Base-by-base conservation (phyloP, 2,113 vertebrate genomes). In the Pseudolaguvia tuberculata region DNA sequence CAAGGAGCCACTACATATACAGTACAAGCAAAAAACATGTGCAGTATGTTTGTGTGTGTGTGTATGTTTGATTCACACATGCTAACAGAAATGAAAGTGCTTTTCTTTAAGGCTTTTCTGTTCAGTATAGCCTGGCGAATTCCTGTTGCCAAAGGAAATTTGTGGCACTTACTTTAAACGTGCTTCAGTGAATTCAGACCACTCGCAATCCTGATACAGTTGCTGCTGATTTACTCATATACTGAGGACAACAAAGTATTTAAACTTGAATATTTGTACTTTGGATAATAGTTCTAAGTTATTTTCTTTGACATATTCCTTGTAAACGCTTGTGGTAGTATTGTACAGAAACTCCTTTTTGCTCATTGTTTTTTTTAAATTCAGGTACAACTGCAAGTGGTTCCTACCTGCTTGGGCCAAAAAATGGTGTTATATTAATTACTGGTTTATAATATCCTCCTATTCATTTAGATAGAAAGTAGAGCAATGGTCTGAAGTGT, bases 181-280 rank as follows among this genome's bases (percentile, higher is more conserved):
- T 52, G 31, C 12, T 17, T 72, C 15, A 52, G 31, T 53, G 57
- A 73, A 65, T 21, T 52, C 52, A 76, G 70, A 74, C 65, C 62
- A 48, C 62, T 62, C 50, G 57, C 27, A 51, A 56, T 73, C 14
- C 67, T 59, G 62, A 72, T 15, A 61, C 52, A 20, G 50, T 76
- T 70, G 73, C 73, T 81, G 77, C 80, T 81, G 72, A 76, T 39
- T 20, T 17, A 59, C 52, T 68, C 18, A 18, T 23, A 66, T 58
- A 63, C 63, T 63, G 67, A 57, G 56, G 17, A 70, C 48, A 52
- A 71, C 47, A 62, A 39, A 35, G 5, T 7, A 63, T 72, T 55
- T 76, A 76, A 78, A 83, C 73, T 80, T 80, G 76, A 79, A 73
- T 65, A 73, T 80, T 83, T 73, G 31, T 80, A 65, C 58, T 76